Evolutionary conservation across 2,888 invertebrate species (phyloP).

Genomic region (Cerastis rubricosa): DNA sequence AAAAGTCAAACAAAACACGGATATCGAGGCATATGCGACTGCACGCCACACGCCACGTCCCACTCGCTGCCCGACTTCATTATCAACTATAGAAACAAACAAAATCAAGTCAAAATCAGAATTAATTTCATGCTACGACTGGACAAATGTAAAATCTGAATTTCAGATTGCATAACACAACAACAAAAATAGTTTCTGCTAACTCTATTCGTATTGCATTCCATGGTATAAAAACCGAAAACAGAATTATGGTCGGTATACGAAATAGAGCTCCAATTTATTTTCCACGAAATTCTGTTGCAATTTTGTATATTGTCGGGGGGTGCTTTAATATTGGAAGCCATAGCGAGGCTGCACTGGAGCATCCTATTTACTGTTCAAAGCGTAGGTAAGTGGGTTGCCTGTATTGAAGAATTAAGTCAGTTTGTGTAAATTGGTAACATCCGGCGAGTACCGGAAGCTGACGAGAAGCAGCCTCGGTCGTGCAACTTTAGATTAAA

Average conservation of each 20-base stretch:
- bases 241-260: slow-evolving; percentile 11
- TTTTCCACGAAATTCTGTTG: slow-evolving; percentile 37
- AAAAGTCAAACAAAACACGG: slow-evolving; percentile 85
- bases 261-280: slow-evolving; percentile 37
- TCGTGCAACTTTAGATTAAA: slow-evolving; percentile 78
- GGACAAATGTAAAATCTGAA: slow-evolving; percentile 44
- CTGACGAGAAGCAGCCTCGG: slow-evolving; percentile 49
- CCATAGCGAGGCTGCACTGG: slow-evolving; percentile 49
- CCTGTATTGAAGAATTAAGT: slow-evolving; percentile 76
- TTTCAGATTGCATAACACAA: slow-evolving; percentile 29
- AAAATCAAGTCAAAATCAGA: slow-evolving; percentile 37
- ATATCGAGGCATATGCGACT: slow-evolving; percentile 73
- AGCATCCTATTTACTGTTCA: slow-evolving; percentile 64
- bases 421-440: slow-evolving; percentile 83
- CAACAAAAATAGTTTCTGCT: slow-evolving; percentile 24
- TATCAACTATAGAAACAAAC: slow-evolving; percentile 50
- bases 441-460: slow-evolving; percentile 81
- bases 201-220: slow-evolving; percentile 19
- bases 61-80: slow-evolving; percentile 48
- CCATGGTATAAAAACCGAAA: slow-evolving; percentile 38
- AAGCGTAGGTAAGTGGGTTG: slow-evolving; percentile 64
- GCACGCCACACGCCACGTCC: slow-evolving; percentile 31
- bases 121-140: slow-evolving; percentile 39
- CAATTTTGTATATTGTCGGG: slow-evolving; percentile 14
- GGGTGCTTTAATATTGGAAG: slow-evolving; percentile 42